Conservation (phyloP, 2,113 vertebrate genomes). For the Lepisosteus osseus region DNA sequence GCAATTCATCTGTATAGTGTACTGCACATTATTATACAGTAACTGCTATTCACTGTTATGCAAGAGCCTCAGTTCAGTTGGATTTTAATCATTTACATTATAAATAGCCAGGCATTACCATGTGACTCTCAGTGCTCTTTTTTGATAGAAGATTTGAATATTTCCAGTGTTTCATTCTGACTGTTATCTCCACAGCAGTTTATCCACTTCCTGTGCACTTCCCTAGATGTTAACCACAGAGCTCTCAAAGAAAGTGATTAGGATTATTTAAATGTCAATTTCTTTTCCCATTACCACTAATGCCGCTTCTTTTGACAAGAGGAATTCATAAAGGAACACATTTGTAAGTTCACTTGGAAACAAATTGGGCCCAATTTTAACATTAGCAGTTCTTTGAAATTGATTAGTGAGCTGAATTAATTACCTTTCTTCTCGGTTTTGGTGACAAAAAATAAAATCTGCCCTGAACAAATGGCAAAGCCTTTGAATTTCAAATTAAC, state of each 20-base stretch:
- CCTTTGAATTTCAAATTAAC: neutral
- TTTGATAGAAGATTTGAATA: conserved; percentile 7
- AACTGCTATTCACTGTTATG: neutral
- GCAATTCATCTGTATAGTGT: neutral
- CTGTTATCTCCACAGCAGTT: conserved; percentile 30
- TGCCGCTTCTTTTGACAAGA: conserved; percentile 23
- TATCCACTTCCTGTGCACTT: conserved; percentile 14
- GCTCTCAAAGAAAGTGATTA: conserved; percentile 39
- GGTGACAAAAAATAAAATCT: neutral
- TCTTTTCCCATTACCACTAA: conserved; percentile 43
- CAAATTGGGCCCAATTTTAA: conserved; percentile 37
- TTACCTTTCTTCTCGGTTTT: neutral
- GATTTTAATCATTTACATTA: neutral
- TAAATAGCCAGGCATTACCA: neutral
- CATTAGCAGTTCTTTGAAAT: conserved; percentile 1
- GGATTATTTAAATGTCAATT: conserved; percentile 53
- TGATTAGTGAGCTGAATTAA: conserved; percentile 1
- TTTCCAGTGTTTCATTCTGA: conserved; percentile 4
- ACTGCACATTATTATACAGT: neutral
- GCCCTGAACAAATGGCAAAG: neutral
- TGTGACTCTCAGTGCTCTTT: neutral
- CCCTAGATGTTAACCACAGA: conserved; percentile 37
- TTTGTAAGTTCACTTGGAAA: conserved; percentile 17
- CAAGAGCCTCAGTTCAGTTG: neutral
- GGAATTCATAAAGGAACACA: conserved; percentile 1